These are phyloP conservation scores for Caenorhabditis brenneri DNA, from an alignment of 1,140 invertebrate genomes.

Conservation along the genomic window DNA sequence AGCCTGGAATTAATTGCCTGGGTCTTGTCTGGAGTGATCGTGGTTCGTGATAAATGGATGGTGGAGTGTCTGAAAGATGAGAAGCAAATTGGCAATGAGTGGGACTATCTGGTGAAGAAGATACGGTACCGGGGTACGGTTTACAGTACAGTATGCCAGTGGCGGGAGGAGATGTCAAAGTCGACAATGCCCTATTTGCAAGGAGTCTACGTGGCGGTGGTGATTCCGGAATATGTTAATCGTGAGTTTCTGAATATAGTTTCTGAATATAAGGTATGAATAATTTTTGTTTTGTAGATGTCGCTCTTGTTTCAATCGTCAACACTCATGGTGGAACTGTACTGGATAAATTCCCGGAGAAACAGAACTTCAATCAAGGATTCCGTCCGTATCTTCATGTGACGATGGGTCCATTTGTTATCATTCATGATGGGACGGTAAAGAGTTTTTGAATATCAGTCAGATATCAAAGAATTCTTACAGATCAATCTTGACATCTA, in stretches of 20 bases:
- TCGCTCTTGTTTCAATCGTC: neutral
- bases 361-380: neutral
- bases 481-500: neutral
- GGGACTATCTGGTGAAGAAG: neutral
- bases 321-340: neutral
- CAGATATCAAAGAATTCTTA: neutral
- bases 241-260: neutral
- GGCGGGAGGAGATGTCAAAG: neutral
- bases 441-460: neutral
- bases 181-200: neutral
- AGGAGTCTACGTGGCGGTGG: neutral
- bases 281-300: neutral
- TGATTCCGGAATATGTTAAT: neutral
- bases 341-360: neutral
- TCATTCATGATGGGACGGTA: neutral
- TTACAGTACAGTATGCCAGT: neutral
- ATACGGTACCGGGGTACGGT: neutral
- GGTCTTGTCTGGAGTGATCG: neutral
- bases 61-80: neutral
- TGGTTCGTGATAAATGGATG: neutral
- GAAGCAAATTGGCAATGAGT: neutral
- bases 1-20: neutral
- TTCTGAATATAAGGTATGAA: neutral
- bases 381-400: constrained; percentile 8
- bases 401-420: neutral